Base-by-base conservation (phyloP, 2,113 vertebrate species). In the Beaufortia kweichowensis region DNA sequence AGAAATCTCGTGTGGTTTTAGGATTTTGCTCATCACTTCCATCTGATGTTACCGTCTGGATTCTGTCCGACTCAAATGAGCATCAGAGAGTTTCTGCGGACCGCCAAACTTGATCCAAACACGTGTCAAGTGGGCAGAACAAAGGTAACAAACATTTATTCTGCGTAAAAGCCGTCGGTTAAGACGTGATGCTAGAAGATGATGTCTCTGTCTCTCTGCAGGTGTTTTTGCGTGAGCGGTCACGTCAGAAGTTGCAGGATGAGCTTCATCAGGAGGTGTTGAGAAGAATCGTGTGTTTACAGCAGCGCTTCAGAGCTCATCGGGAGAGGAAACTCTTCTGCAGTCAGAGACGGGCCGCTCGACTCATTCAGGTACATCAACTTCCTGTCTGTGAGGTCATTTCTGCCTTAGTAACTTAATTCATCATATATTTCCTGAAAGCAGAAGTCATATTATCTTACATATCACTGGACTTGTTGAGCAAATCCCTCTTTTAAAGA, bases 101-200 rank as follows among this genome's bases (percentile, higher is more conserved):
- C 92, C 86, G 90, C 91, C 53, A 88, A 93, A 88, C 91, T 95
- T 0, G 81, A 91, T 75, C 84, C 92, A 46, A 92, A 96, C 67
- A 94, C 92, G 60, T 96, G 93, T 79, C 97, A 99, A 98, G 95
- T 99, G 83, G 97, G 97, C 78, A 94, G 92, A 86, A 96, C 94
- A 1, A 98, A 94, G 97, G 97, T 98, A 94, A 29, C 56, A 9
- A 15, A 14, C 33, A 23, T 56, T 56, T 56, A 21, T 9, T 17
- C 17, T 21, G 5, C 53, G 66, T 33, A 46, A 46, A 46, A 46
- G 12, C 15, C 35, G 10, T 4, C 15, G 15, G 43, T 17, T 46
- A 19, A 14, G 8, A 39, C 11, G 33, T 43, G 72, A 21, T 23
- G 14, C 31, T 24, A 6, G 14, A 31, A 50, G 50, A 60, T 5